A percentile compares a stretch with the other conserved stretches of the same genome.
Evolutionary conservation across 2,113 vertebrate genomes (phyloP).

Genomic region (Halichoeres trimaculatus): DNA sequence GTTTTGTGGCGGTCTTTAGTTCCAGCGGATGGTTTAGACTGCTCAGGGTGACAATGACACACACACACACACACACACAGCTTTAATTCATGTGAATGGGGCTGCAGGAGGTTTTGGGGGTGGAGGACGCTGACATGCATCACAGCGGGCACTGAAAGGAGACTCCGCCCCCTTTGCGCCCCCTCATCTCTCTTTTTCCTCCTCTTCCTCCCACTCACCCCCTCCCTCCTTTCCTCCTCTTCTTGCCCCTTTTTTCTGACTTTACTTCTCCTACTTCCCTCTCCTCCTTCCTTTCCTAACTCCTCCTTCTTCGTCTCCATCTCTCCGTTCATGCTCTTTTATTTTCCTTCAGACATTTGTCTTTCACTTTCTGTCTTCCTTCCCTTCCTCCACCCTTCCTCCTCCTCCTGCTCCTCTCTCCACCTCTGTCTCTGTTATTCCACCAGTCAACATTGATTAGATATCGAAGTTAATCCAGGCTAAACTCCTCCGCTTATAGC

Average conservation of each 20-base stretch:
- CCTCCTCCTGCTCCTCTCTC: not conserved
- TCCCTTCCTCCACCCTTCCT: not conserved
- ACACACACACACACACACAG: slow-evolving; percentile 38
- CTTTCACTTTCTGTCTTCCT: not conserved
- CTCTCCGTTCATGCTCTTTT: not conserved
- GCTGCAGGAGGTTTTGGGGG: slow-evolving; percentile 43
- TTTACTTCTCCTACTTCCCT: not conserved
- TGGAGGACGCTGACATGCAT: slow-evolving; percentile 56
- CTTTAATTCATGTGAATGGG: slow-evolving; percentile 62
- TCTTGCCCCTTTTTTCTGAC: not conserved
- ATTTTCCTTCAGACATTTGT: not conserved
- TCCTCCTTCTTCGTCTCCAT: not conserved
- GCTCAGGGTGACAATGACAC: slow-evolving; percentile 54
- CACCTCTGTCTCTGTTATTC: slow-evolving; percentile 43
- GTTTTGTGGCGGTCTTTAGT: slow-evolving; percentile 49
- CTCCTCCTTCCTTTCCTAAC: slow-evolving; percentile 20
- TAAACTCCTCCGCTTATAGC: slow-evolving; percentile 67
- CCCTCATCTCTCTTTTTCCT: not conserved
- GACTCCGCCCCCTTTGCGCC: slow-evolving; percentile 12
- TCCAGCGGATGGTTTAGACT: slow-evolving; percentile 37
- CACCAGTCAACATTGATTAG: slow-evolving; percentile 71
- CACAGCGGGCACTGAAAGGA: slow-evolving; percentile 56
- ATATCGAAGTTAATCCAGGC: slow-evolving; percentile 68
- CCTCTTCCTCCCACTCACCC: not conserved
- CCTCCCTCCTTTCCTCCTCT: not conserved